Conservation (phyloP, 2,797 vertebrate species). For the Chelonia mydas region DNA sequence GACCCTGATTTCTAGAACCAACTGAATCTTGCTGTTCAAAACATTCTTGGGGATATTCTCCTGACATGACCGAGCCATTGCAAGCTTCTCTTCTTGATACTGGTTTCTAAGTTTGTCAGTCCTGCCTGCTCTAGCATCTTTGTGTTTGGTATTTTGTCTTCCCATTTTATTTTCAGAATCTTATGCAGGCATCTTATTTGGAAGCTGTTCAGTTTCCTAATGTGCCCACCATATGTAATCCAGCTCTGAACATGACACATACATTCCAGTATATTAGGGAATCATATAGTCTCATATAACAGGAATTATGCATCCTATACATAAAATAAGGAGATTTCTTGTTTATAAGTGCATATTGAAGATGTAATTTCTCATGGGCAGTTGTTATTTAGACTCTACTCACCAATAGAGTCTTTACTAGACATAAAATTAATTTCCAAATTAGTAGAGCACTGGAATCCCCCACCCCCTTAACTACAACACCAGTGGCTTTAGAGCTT, state of each 20-base stretch:
- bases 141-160: not conserved
- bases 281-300: not conserved
- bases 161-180: not conserved
- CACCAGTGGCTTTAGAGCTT: not conserved
- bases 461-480: slow-evolving; percentile 14
- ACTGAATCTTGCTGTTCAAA: too few species aligned
- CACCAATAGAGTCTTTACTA: not conserved
- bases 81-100: too few species aligned
- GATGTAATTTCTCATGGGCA: not conserved
- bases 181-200: not conserved
- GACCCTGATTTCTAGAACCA: too few species aligned
- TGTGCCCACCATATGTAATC: not conserved
- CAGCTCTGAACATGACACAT: not conserved
- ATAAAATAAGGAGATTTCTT: not conserved
- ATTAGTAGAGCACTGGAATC: not conserved
- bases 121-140: too few species aligned
- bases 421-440: not conserved
- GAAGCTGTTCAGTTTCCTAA: not conserved
- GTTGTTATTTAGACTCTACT: not conserved
- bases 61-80: too few species aligned
- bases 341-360: not conserved
- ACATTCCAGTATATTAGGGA: not conserved
- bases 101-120: too few species aligned
- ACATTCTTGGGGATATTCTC: too few species aligned
- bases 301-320: accelerated